Base-by-base conservation (phyloP, 2,888 invertebrate genomes). In the Dryomyza anilis region DNA sequence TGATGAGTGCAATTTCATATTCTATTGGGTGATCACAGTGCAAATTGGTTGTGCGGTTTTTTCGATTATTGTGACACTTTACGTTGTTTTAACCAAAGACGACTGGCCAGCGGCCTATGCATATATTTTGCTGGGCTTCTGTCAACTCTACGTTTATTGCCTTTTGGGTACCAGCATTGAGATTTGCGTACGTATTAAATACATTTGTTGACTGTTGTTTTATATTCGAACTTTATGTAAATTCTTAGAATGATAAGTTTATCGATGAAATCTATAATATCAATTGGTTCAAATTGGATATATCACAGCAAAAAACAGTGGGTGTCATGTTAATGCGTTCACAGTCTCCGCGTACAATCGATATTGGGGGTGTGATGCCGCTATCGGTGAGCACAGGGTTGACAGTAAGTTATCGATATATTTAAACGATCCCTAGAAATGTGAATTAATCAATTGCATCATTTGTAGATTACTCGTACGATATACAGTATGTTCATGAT, bases 91-190 rank as follows among this genome's bases (percentile, higher is more conserved):
- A 1, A 69, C 67, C 1, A 66, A 69, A 1, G 27, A 53, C 43
- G 62, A 70, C 62, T 72, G 0, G 73, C 64, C 73, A 0, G 73
- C 70, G 0, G 72, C 72, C 0, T 74, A 72, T 64, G 39, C 68
- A 0, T 77, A 72, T 59, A 62, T 74, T 14, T 5, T 65, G 8
- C 19, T 70, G 4, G 25, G 66, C 0, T 46, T 74, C 23, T 59
- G 62, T 1, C 67, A 67, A 29, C 60, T 77, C 58, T 78, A 75
- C 66, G 50, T 73, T 0, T 77, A 76, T 29, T 74, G 75, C 53
- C 70, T 74, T 23, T 61, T 77, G 10, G 77, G 77, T 0, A 74
- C 76, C 0, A 48, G 71, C 27, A 67, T 71, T 1, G 72, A 76
- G 39, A 69, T 63, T 8, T 71, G 73, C 16, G 75, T 75, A 64